Evolutionary conservation across 1,140 invertebrate species (phyloP), one percentile per base, ranked within the genome.

Genomic region (Portunus trituberculatus): DNA sequence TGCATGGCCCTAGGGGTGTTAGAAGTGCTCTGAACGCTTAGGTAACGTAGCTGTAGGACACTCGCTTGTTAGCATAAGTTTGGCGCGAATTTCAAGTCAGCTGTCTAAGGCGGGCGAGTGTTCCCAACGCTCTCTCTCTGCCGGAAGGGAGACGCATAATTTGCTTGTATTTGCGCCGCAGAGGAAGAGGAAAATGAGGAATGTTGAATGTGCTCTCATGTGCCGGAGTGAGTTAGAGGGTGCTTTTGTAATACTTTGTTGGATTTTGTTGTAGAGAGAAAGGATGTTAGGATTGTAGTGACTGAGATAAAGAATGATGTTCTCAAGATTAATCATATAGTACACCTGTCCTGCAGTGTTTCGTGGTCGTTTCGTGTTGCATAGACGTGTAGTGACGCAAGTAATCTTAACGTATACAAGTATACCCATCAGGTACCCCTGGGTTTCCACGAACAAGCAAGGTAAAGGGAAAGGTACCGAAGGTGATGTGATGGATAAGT

Each of bases 41-140:
- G 67, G 20, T 20, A 12, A 76, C 67, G 20, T n/a, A 76, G 67
- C 67, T 76, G 20, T 20, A 88, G 46, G 67, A 83, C 29, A 67
- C 29, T 76, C 76, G 67, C 59, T 94, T 94, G 67, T 91, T 94
- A 84, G 88, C 67, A 52, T 82, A 84, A 52, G 88, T 94, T 94
- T 94, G 93, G 93, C 93, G 93, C 87, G 67, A 94, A 94, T 83
- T 94, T 94, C 93, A 91, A 94, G 93, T 94, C 93, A 91, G 88
- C 93, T 94, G 87, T 92, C 32, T 31, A 28, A 48, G 32, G 76
- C 45, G 45, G 29, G 82, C 83, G 31, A 76, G 82, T 39, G 59
- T 82, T 92, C 92, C 82, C 83, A 93, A 93, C 92, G 93, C 88
- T 59, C 93, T 29, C n/a, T 16, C 39, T 16, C 86, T 45, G 52